phyloP scores from a whole-genome alignment of 2,888 invertebrate genomes.

The Tupiocoris notatus region DNA sequence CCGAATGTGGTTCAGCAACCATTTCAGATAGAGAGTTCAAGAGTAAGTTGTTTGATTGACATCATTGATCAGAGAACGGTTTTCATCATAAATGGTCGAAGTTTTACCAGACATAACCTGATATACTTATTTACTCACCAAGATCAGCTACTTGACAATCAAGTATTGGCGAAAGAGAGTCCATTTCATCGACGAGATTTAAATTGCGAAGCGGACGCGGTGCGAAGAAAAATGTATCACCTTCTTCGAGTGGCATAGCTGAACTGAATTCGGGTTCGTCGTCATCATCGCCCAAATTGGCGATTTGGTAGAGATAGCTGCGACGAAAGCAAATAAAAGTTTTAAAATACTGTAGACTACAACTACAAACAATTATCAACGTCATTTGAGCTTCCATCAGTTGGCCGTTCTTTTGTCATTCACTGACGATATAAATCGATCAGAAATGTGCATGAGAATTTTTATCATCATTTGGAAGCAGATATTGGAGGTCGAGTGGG shows the following conservation, averaged over 20 bases:
- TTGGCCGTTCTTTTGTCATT: slow-evolving; percentile 33
- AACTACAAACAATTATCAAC: background rate
- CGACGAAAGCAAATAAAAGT: background rate
- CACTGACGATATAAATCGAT: slow-evolving; percentile 15
- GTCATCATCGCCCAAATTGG: slow-evolving; percentile 98
- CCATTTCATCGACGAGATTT: slow-evolving; percentile 94
- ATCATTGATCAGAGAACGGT: slow-evolving; percentile 21
- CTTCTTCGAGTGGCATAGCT: slow-evolving; percentile 96
- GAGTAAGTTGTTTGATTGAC: slow-evolving; percentile 6
- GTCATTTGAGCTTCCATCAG: background rate
- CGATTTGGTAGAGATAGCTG: slow-evolving; percentile 96
- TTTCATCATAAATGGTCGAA: slow-evolving; percentile 10
- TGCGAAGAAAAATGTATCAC: slow-evolving; percentile 98
- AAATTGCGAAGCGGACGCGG: slow-evolving; percentile 90
- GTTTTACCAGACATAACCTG: too few species aligned
- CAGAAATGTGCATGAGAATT: slow-evolving; percentile 31
- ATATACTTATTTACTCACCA: slow-evolving; percentile 15
- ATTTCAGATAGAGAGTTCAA: slow-evolving; percentile 30
- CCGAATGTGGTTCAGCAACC: background rate
- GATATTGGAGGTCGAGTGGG: background rate
- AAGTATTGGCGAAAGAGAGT: slow-evolving; percentile 90
- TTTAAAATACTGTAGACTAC: too few species aligned
- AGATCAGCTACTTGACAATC: slow-evolving; percentile 79
- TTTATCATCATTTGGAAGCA: background rate
- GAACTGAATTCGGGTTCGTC: slow-evolving; percentile 99